Conservation (phyloP, 1,140 invertebrate genomes). For the Antheraea pernyi region DNA sequence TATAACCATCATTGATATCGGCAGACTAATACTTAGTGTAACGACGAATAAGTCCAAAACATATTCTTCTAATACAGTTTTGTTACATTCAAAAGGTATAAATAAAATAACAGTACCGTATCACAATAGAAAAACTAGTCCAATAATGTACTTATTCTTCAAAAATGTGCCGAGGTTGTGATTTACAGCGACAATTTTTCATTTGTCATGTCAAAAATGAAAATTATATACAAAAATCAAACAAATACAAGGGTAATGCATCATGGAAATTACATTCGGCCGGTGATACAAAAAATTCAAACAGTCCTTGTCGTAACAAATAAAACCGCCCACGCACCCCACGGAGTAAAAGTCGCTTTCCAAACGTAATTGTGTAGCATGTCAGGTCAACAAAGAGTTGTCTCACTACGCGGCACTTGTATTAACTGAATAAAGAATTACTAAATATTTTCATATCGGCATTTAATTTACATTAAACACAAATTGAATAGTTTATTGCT, state of each 20-base stretch:
- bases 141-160: background rate
- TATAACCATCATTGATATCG: too few species aligned
- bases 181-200: constrained; percentile 11
- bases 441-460: constrained; percentile 6
- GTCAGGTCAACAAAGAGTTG: constrained; percentile 56
- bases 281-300: constrained; percentile 31
- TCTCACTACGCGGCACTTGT: constrained; percentile 7
- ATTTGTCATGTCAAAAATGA: constrained; percentile 20
- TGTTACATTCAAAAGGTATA: background rate
- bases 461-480: constrained; percentile 1
- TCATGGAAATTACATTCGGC: constrained; percentile 43
- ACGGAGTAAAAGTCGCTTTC: constrained; percentile 63
- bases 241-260: constrained; percentile 36
- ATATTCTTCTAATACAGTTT: too few species aligned
- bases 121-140: background rate
- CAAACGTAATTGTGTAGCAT: constrained; percentile 54
- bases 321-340: constrained; percentile 55
- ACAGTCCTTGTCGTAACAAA: constrained; percentile 49
- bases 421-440: constrained; percentile 5
- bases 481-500: background rate
- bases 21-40: too few species aligned
- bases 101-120: background rate
- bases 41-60: too few species aligned
- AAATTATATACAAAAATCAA: constrained; percentile 21
- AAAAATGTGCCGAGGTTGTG: constrained; percentile 8